Evolutionary conservation across 2,888 invertebrate species (phyloP).

Genomic region (Drosophila acutilabella): DNA sequence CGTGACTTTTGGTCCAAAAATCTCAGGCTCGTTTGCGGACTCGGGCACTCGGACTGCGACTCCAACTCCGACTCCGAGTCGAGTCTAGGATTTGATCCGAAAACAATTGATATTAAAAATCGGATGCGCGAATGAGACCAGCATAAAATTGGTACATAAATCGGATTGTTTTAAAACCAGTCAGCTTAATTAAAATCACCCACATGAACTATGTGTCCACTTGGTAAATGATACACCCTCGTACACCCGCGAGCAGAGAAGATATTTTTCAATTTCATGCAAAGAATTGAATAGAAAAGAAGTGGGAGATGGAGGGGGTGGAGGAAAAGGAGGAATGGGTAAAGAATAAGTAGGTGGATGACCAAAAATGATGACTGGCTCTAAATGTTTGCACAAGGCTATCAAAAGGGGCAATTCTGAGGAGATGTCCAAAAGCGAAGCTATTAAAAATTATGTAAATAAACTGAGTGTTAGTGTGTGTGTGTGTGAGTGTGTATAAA

Average conservation of each 20-base stretch:
- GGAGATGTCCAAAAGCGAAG: slow-evolving; percentile 47
- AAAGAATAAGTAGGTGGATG: slow-evolving; percentile 24
- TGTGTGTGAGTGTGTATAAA: slow-evolving; percentile 46
- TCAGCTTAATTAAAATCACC: slow-evolving; percentile 7
- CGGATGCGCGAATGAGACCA: slow-evolving; percentile 74
- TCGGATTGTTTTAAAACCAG: slow-evolving; percentile 1
- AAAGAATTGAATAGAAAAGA: not conserved
- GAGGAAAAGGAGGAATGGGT: not conserved
- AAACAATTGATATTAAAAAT: slow-evolving; percentile 57
- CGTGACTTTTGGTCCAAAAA: slow-evolving; percentile 73
- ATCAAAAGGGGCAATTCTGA: slow-evolving; percentile 42
- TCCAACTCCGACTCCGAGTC: no score
- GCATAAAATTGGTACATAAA: slow-evolving; percentile 42
- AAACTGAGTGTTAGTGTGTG: slow-evolving; percentile 22
- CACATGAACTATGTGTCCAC: slow-evolving; percentile 11
- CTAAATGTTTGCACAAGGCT: slow-evolving; percentile 62
- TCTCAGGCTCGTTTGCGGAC: slow-evolving; percentile 34
- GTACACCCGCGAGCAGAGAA: no score
- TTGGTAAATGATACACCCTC: slow-evolving; percentile 39
- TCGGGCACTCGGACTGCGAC: not conserved
- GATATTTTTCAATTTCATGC: no score
- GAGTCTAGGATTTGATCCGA: slow-evolving; percentile 48
- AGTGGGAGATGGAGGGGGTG: not conserved
- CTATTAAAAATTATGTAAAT: slow-evolving; percentile 78
- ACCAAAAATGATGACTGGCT: slow-evolving; percentile 11